phyloP scores from a whole-genome alignment of 2,113 vertebrate genomes.

The Cepphus grylle region DNA sequence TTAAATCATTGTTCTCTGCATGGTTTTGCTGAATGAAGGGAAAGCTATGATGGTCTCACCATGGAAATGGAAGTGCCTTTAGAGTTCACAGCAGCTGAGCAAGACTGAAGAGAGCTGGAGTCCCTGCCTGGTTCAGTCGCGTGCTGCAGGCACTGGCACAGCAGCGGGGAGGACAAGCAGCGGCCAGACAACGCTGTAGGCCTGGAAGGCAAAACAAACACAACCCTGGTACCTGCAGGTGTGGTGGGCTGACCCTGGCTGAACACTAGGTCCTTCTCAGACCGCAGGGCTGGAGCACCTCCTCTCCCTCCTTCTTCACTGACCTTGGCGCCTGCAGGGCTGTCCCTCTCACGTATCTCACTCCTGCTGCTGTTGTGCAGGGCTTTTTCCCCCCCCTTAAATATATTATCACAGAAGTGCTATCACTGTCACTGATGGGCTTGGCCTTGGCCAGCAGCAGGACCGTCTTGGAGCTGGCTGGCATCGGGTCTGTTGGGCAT shows the following conservation, averaged over 20 bases:
- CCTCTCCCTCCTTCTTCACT: background rate
- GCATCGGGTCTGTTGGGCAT: background rate
- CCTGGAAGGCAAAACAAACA: background rate
- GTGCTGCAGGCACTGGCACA: background rate
- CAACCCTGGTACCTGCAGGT: background rate
- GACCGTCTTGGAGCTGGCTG: background rate
- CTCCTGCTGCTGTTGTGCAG: background rate
- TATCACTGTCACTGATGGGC: background rate
- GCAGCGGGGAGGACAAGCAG: background rate
- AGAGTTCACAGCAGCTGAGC: background rate
- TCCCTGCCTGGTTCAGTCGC: no score
- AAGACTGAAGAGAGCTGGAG: background rate
- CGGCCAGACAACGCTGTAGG: background rate
- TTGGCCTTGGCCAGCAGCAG: background rate
- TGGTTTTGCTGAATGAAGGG: background rate
- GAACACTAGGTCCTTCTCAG: background rate
- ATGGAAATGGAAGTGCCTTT: background rate
- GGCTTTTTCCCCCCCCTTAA: background rate
- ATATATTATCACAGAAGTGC: background rate
- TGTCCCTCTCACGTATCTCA: background rate
- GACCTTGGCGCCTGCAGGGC: background rate
- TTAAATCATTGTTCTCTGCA: background rate
- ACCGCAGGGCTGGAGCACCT: background rate
- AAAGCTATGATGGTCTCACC: background rate
- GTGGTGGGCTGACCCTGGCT: background rate